Evolutionary conservation across 2,797 vertebrate species (phyloP), one percentile per base, ranked within the genome.

Genomic region (Parotocinclus haroldoi): DNA sequence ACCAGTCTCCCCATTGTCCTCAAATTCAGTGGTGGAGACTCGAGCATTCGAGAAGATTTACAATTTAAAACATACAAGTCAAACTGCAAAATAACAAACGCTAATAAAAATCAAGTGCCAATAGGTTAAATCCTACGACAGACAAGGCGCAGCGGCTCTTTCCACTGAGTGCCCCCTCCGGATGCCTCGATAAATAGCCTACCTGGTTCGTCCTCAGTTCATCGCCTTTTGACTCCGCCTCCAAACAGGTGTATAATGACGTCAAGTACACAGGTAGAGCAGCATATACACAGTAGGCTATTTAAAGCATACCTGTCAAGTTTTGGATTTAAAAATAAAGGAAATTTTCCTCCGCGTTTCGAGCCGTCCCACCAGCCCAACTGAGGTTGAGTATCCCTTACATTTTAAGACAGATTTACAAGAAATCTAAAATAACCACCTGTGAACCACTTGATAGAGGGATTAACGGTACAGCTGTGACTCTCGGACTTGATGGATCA

Each of bases 241-340:
- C 69, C 84, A 84, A 78, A 86, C 85, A 89, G 85, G 85, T 88
- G 72, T 40, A 3, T 1, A 7, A 5, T 66, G 73, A 72, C 71
- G 75, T 58, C 14, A n/a, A 8, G 12, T 18, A 58, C 38, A 46
- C 68, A 70, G 55, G 64, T 68, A 44, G 19, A 10, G 42, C 27
- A 27, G 27, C 2, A 2, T 27, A 27, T 27, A 27, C 27, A 27
- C 27, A 27, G 27, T 27, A 27, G 27, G 27, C 5, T 27, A 27
- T 27, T 27, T 27, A 5, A 27, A 27, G 27, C 27, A 27, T 27
- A 27, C 2, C 5, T 27, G 27, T 27, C 2, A 27, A 2, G 27
- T 27, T 27, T 2, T 2, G 27, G 27, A 27, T 27, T 27, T 27
- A n/a, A n/a, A n/a, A n/a, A n/a, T n/a, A n/a, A n/a, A n/a, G n/a